These are phyloP conservation scores for Orgyia antiqua DNA, from an alignment of 2,888 invertebrate genomes.

Conservation along the genomic window DNA sequence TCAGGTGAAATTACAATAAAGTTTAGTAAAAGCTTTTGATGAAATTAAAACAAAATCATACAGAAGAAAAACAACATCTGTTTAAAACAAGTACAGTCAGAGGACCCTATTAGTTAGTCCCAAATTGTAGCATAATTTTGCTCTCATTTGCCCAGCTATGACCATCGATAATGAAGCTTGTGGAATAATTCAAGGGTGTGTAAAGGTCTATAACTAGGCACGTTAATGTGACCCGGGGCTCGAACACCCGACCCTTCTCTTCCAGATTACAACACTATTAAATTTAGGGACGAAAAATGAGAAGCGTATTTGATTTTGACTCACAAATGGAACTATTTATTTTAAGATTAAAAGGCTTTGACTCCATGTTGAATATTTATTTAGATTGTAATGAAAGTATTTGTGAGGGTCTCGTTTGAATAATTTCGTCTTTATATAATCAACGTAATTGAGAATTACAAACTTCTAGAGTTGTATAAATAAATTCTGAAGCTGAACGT, in stretches of 20 bases:
- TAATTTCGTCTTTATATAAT: constrained; percentile 1
- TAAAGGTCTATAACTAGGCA: constrained; percentile 17
- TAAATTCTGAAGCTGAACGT: too few relatives aligned
- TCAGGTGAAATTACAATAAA: too few relatives aligned
- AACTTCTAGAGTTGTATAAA: too few relatives aligned
- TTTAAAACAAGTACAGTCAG: too few relatives aligned
- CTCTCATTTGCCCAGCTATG: constrained; percentile 11
- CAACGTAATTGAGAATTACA: too few relatives aligned
- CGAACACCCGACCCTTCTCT: constrained; percentile 23
- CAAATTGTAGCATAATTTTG: constrained; percentile 14
- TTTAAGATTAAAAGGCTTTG: constrained; percentile 18
- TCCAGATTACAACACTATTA: constrained; percentile 50
- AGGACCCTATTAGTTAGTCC: constrained; percentile 4
- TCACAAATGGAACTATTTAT: constrained; percentile 24
- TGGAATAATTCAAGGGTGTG: constrained; percentile 14
- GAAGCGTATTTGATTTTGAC: constrained; percentile 40
- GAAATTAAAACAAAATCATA: too few relatives aligned
- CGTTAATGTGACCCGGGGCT: constrained; percentile 18
- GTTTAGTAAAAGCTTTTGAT: too few relatives aligned
- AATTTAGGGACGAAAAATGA: constrained; percentile 49
- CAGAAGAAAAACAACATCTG: too few relatives aligned
- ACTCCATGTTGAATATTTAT: constrained; percentile 12
- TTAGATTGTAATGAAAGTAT: constrained; percentile 10
- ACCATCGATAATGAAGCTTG: constrained; percentile 17
- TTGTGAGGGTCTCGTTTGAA: constrained; percentile 1